These are phyloP conservation scores for Conistra vaccinii DNA, from an alignment of 2,888 invertebrate species.

Conservation along the genomic window DNA sequence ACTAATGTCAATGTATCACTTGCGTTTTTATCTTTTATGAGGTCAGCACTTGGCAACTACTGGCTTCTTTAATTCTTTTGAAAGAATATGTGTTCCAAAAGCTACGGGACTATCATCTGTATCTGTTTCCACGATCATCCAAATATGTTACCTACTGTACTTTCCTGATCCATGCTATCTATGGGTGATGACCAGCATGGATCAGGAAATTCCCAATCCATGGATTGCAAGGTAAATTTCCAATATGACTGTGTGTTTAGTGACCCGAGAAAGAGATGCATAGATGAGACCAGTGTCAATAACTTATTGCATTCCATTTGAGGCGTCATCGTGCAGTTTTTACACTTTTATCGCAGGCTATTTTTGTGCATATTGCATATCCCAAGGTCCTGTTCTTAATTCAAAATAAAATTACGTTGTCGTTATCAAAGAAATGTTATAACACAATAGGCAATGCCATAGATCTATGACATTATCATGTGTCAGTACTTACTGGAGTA, in stretches of 20 bases:
- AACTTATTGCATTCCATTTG: constrained; percentile 22
- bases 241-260: background rate
- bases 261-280: constrained; percentile 1
- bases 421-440: constrained; percentile 11
- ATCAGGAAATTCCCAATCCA: no score
- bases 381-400: background rate
- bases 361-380: constrained; percentile 24
- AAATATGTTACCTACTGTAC: no score
- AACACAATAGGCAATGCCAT: constrained; percentile 24
- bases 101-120: background rate
- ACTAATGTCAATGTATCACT: constrained; percentile 35
- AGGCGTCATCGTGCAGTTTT: constrained; percentile 26
- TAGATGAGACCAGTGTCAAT: constrained; percentile 4
- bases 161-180: no score
- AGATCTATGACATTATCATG: constrained; percentile 43
- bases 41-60: constrained; percentile 11
- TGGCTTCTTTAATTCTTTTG: background rate
- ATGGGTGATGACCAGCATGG: no score
- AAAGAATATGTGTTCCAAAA: background rate
- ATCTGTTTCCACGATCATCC: background rate
- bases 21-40: constrained; percentile 7
- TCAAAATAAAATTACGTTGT: background rate
- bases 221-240: background rate
- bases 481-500: constrained; percentile 32
- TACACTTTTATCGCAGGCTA: constrained; percentile 32